These are phyloP conservation scores for Scaptomyza parva DNA, from an alignment of 2,888 invertebrate species.

Conservation along the genomic window DNA sequence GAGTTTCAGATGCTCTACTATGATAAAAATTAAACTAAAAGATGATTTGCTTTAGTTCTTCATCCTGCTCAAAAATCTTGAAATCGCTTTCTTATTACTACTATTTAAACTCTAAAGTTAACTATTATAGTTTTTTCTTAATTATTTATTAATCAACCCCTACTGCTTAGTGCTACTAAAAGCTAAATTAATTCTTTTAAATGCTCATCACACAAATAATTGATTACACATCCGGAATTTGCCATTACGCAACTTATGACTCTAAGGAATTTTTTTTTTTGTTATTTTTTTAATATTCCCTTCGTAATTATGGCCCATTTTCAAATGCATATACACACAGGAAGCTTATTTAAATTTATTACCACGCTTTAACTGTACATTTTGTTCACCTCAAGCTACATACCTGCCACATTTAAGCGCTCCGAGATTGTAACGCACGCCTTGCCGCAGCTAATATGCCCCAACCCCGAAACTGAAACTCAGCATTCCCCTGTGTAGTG, in stretches of 20 bases:
- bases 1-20: constrained; percentile 8
- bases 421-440: constrained; percentile 20
- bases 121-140: background rate
- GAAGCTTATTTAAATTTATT: constrained; percentile 21
- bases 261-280: background rate
- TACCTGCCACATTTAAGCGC: constrained; percentile 5
- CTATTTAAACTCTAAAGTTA: background rate
- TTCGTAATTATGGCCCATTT: constrained; percentile 12
- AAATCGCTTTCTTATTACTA: background rate
- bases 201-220: background rate
- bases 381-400: constrained; percentile 8
- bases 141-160: background rate
- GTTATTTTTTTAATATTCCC: background rate
- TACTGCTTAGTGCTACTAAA: background rate
- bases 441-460: constrained; percentile 31
- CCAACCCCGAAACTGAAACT: constrained; percentile 8
- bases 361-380: constrained; percentile 6
- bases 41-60: too few relatives aligned
- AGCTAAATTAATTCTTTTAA: background rate
- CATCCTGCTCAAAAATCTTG: background rate
- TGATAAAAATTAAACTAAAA: too few relatives aligned
- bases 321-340: background rate
- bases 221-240: background rate
- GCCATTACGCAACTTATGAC: background rate
- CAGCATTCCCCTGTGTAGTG: constrained; percentile 22